Evolutionary conservation across 2,113 vertebrate genomes (phyloP), one percentile per base, ranked within the genome.

Genomic region (Platysteira castanea): DNA sequence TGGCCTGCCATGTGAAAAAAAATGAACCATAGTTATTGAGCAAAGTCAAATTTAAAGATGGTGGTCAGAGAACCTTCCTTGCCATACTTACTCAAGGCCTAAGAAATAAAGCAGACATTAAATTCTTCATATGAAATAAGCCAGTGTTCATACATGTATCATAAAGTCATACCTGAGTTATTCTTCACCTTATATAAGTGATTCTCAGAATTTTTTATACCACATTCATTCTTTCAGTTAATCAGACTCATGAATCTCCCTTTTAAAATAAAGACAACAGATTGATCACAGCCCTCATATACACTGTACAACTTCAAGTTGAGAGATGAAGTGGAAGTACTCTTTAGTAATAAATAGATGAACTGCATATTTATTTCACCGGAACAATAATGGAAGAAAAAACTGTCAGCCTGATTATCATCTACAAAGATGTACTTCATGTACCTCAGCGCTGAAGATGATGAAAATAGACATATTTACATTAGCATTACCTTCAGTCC

Each of bases 381-480:
- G 65, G 91, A 96, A 86, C 63, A 94, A 86, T 80, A 93, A 85
- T 26, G 74, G 73, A 92, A 78, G 64, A 85, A 84, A 92, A 92
- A 93, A n/a, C 67, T 94, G 84, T 85, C 61, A 96, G 63, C 63
- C 54, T 90, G 81, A 83, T 91, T 94, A 80, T 91, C 87, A 88
- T 85, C 57, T 87, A 46, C 50, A 76, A 87, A 89, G 64, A 89
- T 74, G 39, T 93, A 77, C 78, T 89, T 79, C 81, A 83, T 64
- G 49, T 89, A 65, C 46, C 49, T 93, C 67, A 87, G 46, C 1
- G 1, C 24, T 28, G 84, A 91, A 73, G 50, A 83, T n/a, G 52
- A 87, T 87, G 57, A 81, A 96, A 96, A 96, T 54, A 93, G 75
- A 61, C 35, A 22, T 85, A 85, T 96, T 94, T 93, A 91, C 67